A percentile compares a stretch with the other conserved stretches of the same genome.
Evolutionary conservation across 2,113 vertebrate genomes (phyloP).

Genomic region (Amazona guildingii): DNA sequence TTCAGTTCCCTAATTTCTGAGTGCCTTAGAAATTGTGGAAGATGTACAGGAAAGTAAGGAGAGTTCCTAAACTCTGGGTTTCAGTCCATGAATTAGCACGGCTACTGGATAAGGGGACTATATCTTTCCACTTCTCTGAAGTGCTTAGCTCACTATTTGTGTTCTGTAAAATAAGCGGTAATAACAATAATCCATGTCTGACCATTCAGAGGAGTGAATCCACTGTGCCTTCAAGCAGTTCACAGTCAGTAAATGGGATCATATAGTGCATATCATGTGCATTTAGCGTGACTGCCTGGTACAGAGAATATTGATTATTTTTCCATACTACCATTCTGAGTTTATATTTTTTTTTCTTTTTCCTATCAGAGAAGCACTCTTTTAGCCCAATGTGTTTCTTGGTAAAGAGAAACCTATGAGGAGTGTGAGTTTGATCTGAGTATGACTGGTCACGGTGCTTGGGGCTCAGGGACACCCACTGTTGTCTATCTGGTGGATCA

Average conservation of each 20-base stretch:
- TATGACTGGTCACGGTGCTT: not conserved
- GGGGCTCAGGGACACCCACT: accelerated
- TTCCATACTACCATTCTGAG: not conserved
- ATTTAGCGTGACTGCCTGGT: slow-evolving; percentile 20
- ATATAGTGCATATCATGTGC: slow-evolving; percentile 16
- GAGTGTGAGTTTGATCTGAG: not conserved
- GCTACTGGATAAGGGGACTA: not conserved
- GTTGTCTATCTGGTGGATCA: not conserved
- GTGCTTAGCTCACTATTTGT: slow-evolving; percentile 18
- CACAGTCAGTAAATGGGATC: slow-evolving; percentile 24
- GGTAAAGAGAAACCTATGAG: not conserved
- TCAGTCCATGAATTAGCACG: not conserved
- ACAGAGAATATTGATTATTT: not conserved
- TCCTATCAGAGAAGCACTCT: not conserved
- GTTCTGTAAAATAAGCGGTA: not conserved
- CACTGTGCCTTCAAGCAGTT: not conserved
- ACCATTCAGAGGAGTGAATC: not conserved
- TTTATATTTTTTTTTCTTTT: not conserved
- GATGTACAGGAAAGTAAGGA: not conserved
- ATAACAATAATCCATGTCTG: slow-evolving; percentile 24
- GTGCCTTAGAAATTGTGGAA: not conserved
- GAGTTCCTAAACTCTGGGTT: not conserved
- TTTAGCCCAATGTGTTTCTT: not conserved
- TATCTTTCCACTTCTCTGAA: slow-evolving; percentile 23
- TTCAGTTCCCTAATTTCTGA: not conserved